Base-by-base conservation (phyloP, 2,888 invertebrate species). In the Frankliniella fusca region DNA sequence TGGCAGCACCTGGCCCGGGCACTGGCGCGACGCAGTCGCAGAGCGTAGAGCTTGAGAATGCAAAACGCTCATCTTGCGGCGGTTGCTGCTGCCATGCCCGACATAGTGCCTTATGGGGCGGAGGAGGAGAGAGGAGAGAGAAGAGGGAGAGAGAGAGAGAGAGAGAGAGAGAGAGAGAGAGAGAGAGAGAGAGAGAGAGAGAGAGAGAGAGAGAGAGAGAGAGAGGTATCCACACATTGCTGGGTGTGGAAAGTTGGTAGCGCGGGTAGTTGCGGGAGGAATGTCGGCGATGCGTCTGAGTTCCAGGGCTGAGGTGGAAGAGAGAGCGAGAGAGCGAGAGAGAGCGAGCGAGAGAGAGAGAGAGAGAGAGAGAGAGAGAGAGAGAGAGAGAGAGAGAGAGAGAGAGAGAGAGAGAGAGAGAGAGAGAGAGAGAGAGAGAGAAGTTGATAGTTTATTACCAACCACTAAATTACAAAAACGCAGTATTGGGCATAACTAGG, bases 261-360 rank as follows among this genome's bases (percentile, higher is more conserved):
- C 38, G 38, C 38, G 38, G 5, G 38, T 38, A 5, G 3, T 5
- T 38, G 38, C 38, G 38, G 38, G 38, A 38, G 38, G 38, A 38
- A 38, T 38, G 38, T 5, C 38, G 38, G 5, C 38, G 38, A 38
- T 38, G 38, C 38, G 38, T 38, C 38, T 38, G 38, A 38, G 38
- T 5, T 38, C 15, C 54, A 54, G 3, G 54, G 12, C 15, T 50
- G 81, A 61, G 38, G 15, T 20, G 3, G 3, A 48, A 54, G 48
- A 81, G 54, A 81, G 81, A 61, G 81, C 76, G 49, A 70, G 81
- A 65, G 48, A 81, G 70, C 76, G 48, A 28, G 61, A 81, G 81
- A 38, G 38, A 70, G 65, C 10, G 65, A 76, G 81, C 28, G 49
- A 27, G 38, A 48, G 76, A 81, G 65, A 81, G 70, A 81, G 79